A percentile compares a stretch with the other conserved stretches of the same genome.
These are phyloP conservation scores for Takifugu ocellatus DNA, from an alignment of 2,797 vertebrate species.

Conservation along the genomic window DNA sequence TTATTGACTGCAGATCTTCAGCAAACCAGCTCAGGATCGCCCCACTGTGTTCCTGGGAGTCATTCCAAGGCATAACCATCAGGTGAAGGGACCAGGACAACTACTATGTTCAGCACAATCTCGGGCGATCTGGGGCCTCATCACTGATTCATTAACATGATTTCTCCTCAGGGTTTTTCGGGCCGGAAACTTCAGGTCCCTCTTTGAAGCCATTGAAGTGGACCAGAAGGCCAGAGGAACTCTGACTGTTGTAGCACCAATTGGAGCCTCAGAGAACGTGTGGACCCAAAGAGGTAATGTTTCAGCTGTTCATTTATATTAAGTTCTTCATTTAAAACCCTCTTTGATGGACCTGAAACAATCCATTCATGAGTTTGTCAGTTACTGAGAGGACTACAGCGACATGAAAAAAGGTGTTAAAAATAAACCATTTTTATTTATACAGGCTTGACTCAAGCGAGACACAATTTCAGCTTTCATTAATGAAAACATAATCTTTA, in stretches of 20 bases:
- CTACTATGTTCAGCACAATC: neutral
- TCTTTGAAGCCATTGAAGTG: conserved; percentile 93
- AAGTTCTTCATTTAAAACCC: too few relatives aligned
- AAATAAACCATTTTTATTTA: conserved; percentile 20
- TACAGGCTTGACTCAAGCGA: conserved; percentile 84
- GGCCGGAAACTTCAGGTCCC: conserved; percentile 94
- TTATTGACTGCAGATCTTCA: conserved; percentile 98
- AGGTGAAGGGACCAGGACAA: conserved; percentile 71
- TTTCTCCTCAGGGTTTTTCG: conserved; percentile 87
- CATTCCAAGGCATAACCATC: conserved; percentile 94
- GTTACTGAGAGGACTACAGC: too few relatives aligned
- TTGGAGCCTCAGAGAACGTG: conserved; percentile 68
- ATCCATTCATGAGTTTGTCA: too few relatives aligned
- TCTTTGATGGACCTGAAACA: too few relatives aligned
- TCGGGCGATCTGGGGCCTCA: neutral
- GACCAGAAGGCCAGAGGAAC: conserved; percentile 91
- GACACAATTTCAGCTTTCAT: conserved; percentile 72
- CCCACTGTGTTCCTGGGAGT: conserved; percentile 95
- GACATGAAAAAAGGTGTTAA: conserved; percentile 11
- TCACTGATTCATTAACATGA: neutral
- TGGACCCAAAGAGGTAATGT: conserved; percentile 35
- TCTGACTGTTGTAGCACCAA: conserved; percentile 81
- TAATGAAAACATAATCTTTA: conserved; percentile 77
- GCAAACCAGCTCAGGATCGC: conserved; percentile 94
- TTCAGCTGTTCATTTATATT: too few relatives aligned